phyloP scores from a whole-genome alignment of 1,140 invertebrate species.

The Chymomyza costata region DNA sequence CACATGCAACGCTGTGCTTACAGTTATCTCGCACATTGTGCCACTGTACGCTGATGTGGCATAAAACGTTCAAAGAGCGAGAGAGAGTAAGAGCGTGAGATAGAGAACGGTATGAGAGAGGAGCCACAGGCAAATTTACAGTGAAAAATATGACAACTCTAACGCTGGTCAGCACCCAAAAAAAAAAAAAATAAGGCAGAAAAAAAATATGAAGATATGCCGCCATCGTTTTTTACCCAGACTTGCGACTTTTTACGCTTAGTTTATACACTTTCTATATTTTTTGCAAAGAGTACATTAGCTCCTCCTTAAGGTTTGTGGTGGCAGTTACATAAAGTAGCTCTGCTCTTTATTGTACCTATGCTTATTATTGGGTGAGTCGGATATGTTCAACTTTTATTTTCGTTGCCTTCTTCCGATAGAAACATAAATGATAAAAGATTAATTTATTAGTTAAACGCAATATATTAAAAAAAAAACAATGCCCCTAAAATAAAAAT shows the following conservation, averaged over 20 bases:
- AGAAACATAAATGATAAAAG: too few species aligned
- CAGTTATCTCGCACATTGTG: conserved; percentile 45
- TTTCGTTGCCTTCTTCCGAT: too few species aligned
- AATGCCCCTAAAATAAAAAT: too few species aligned
- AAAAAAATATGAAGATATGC: conserved; percentile 54
- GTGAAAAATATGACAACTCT: conserved; percentile 52
- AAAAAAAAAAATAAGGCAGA: conserved; percentile 31
- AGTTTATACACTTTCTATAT: too few species aligned
- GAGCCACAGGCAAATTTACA: conserved; percentile 56
- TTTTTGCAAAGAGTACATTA: conserved; percentile 30
- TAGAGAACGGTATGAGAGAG: conserved; percentile 31
- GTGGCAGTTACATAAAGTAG: not conserved
- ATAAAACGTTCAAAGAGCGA: too few species aligned
- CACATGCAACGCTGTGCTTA: conserved; percentile 26
- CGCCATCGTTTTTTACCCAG: conserved; percentile 38
- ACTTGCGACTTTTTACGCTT: conserved; percentile 2
- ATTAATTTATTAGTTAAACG: too few species aligned
- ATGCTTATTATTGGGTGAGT: too few species aligned
- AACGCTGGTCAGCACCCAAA: conserved; percentile 35
- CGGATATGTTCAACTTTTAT: too few species aligned
- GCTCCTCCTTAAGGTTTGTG: not conserved
- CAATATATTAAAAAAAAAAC: too few species aligned
- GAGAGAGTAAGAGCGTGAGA: conserved; percentile 32
- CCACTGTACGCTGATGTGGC: conserved; percentile 37
- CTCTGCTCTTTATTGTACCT: too few species aligned